Evolutionary conservation across 2,797 vertebrate species (phyloP), one percentile per base, ranked within the genome.

Genomic region (Chrysocyon brachyurus): DNA sequence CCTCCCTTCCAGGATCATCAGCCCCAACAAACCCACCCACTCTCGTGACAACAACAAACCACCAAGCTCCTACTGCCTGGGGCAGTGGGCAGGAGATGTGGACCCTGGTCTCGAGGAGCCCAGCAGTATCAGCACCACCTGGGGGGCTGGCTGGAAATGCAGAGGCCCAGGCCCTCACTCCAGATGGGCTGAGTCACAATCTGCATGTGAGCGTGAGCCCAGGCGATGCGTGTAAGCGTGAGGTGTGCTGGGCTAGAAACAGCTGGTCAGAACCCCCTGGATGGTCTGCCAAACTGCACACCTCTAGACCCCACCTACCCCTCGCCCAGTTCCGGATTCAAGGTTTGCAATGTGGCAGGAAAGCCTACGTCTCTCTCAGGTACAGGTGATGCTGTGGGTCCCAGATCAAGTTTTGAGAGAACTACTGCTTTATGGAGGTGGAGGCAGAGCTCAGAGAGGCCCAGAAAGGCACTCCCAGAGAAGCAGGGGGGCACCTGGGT

Each of bases 241-340:
- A 73, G 19, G 11, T 12, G 26, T 14, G 0, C 33, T 11, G 46
- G 36, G 26, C 19, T 31, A 15, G 10, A n/a, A 21, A 0, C 1
- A 15, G 9, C 17, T 31, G 24, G 1, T 46, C 59, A 40, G 36
- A 70, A 36, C 8, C 52, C 12, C 31, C 59, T 2, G 11, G 31
- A 40, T 3, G 68, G 26, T 5, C 12, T 26, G 57, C 2, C 5
- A 4, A 11, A 52, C 12, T 9, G 21, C 10, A 33, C 40, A 6
- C 11, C 2, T 2, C 16, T 1, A 9, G 19, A 12, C 12, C 12
- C 26, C 9, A 26, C 1, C 11, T 2, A 3, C 2, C 11, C 8
- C 19, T 2, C 4, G 12, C 36, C 5, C 1, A 31, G 28, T 2
- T 15, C 12, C 22, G 8, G 19, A 64, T 0, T 6, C 56, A 52